Base-by-base conservation (phyloP, 2,113 vertebrate genomes). In the Colaptes auratus region DNA sequence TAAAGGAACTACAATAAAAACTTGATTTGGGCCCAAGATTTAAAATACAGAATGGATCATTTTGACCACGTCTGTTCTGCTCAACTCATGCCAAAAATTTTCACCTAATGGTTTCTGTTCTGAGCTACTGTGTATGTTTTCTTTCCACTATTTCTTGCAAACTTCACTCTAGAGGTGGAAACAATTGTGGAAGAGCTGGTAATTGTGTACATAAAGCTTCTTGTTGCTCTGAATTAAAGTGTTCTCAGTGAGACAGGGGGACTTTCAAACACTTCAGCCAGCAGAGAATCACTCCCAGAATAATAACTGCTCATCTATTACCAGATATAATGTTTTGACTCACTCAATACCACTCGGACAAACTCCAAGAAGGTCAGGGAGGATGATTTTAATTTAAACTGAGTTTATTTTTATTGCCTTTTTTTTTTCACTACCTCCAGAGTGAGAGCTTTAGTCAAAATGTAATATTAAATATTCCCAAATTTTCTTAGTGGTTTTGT, bases 121-220 rank as follows among this genome's bases (percentile, higher is more conserved):
- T 85, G 79, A 88, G n/a, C 31, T 30, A 61, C 36, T 0, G 0
- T 50, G 16, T 23, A 4, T 46, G 17, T 35, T 85, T 89, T 66
- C 63, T 67, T 88, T 74, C 65, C 30, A 17, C 7, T 80, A 2
- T 48, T 67, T 82, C 42, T 76, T 75, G 33, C 19, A 88, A 95
- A 83, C 9, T 48, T 91, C 36, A 86, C 93, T 81, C 89, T 36
- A 60, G 82, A 77, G 85, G 85, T 53, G 67, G 12, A 15, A 82
- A 36, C 60, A 72, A 8, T 55, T 61, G 42, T 58, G 44, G 73
- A 77, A 83, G 24, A 81, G 36, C 12, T 61, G 85, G 24, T 73
- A 85, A 89, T 66, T 70, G 17, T 82, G 31, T 19, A 65, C 79
- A 77, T 90, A 78, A 91, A 91, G 65, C 44, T 96, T 92, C 76